A percentile compares a stretch with the other conserved stretches of the same genome.
phyloP scores from a whole-genome alignment of 2,113 vertebrate species.

The Oreochromis aureus region DNA sequence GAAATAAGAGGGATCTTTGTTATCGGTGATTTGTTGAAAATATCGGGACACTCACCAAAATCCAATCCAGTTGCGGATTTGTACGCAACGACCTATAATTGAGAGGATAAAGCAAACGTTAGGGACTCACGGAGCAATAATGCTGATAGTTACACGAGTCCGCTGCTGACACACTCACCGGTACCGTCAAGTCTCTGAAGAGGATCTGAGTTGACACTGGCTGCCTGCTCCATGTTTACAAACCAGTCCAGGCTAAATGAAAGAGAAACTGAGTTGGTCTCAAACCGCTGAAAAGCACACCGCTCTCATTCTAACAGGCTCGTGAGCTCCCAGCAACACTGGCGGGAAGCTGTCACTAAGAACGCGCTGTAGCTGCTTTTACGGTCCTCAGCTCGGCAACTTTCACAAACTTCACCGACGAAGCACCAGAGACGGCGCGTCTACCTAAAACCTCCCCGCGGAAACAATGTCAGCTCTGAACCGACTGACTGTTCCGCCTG shows the following conservation, averaged over 20 bases:
- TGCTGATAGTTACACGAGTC: background rate
- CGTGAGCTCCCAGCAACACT: background rate
- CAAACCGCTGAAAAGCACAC: background rate
- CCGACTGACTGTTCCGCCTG: background rate
- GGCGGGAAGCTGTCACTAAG: background rate
- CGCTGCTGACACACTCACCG: background rate
- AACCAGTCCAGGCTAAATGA: background rate
- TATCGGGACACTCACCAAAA: conserved; percentile 59
- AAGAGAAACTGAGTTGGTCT: background rate
- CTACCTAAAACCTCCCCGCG: background rate
- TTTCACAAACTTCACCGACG: accelerated
- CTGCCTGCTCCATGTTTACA: conserved; percentile 32
- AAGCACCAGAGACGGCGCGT: background rate
- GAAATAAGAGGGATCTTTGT: background rate
- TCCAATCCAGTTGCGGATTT: conserved; percentile 47
- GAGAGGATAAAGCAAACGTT: background rate
- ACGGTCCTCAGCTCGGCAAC: background rate
- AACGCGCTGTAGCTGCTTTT: too few relatives aligned
- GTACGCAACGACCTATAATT: background rate
- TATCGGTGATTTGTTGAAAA: background rate
- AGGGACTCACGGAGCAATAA: background rate
- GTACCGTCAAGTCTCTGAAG: background rate
- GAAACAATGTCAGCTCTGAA: background rate
- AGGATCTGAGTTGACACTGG: conserved; percentile 18
- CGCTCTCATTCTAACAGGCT: background rate